Conservation (phyloP, 2,113 vertebrate genomes). For the Egretta garzetta region DNA sequence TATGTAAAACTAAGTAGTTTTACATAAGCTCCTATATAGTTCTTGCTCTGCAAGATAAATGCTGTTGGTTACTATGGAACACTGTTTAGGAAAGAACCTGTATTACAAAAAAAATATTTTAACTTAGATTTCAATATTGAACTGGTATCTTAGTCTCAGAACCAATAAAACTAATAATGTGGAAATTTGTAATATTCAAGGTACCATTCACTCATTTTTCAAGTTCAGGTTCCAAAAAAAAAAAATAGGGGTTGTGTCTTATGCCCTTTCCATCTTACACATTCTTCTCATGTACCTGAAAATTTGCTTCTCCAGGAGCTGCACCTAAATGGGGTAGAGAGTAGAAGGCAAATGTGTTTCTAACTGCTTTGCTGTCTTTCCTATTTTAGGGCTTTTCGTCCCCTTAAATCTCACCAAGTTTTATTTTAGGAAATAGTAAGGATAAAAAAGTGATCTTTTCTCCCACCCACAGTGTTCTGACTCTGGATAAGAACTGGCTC, state of each 20-base stretch:
- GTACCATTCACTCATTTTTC: neutral
- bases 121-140: neutral
- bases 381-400: constrained; percentile 17
- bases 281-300: neutral
- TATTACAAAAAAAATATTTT: neutral
- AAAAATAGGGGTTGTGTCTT: neutral
- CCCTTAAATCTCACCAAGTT: constrained; percentile 20
- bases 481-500: constrained; percentile 31
- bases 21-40: neutral
- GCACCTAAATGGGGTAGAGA: neutral
- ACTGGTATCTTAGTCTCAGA: neutral
- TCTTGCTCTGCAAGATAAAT: neutral
- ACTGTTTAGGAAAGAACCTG: neutral
- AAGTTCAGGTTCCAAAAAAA: neutral
- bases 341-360: neutral
- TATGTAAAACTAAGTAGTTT: neutral
- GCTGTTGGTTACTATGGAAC: neutral
- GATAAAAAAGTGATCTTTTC: constrained; percentile 41
- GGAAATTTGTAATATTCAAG: neutral
- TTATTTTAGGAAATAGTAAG: constrained; percentile 52
- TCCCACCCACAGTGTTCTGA: constrained; percentile 51
- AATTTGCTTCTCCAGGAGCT: neutral
- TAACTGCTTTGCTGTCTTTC: neutral
- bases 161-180: neutral
- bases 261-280: neutral